Evolutionary conservation across 2,888 invertebrate genomes (phyloP).

Genomic region (Conops quadrifasciatus): DNA sequence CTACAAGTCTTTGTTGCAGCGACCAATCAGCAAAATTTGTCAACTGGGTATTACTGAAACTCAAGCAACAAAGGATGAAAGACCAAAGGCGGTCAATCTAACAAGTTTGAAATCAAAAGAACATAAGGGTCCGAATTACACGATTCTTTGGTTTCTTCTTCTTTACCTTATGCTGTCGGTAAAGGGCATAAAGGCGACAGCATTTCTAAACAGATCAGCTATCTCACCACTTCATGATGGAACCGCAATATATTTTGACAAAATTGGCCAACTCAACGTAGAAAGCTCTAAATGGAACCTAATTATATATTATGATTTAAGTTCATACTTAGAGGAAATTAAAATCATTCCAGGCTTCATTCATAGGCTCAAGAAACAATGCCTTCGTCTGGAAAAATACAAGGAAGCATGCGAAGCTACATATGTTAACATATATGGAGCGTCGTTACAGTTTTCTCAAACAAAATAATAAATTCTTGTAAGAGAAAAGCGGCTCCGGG

Average conservation of each 20-base stretch:
- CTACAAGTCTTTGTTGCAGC: not conserved
- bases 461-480: slow-evolving; percentile 12
- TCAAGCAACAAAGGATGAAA: not conserved
- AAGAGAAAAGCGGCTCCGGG: slow-evolving; percentile 2
- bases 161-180: not conserved
- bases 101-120: not conserved
- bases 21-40: not conserved
- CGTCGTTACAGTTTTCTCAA: not conserved
- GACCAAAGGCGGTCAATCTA: not conserved
- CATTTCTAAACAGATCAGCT: not conserved
- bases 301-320: slow-evolving; percentile 10
- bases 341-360: not conserved
- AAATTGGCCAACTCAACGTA: slow-evolving; percentile 11
- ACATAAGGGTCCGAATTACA: not conserved
- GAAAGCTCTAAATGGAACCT: slow-evolving; percentile 30
- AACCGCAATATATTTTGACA: slow-evolving; percentile 8
- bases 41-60: not conserved
- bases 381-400: not conserved
- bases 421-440: not conserved
- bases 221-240: not conserved
- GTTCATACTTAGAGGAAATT: slow-evolving; percentile 14
- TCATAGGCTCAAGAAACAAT: not conserved
- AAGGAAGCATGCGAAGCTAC: not conserved
- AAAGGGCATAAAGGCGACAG: not conserved
- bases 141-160: not conserved